Base-by-base conservation (phyloP, 2,888 invertebrate species). In the Heliconius cydno region DNA sequence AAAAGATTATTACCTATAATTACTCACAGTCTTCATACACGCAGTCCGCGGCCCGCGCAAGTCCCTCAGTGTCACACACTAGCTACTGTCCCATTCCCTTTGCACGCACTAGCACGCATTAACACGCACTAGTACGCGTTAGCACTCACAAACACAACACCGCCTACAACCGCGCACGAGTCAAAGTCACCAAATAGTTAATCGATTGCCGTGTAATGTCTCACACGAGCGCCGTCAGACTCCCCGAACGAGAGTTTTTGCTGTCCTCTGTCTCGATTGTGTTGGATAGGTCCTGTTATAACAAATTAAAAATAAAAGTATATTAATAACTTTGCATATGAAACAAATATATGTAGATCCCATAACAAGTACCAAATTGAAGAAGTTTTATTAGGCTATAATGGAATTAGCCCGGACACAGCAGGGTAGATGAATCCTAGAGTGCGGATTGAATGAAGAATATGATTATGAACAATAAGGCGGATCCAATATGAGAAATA, bases 1-100 rank as follows among this genome's bases (percentile, higher is more conserved):
- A 80, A 83, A 82, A 78, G 88, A 85, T 86, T 87, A 89, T 85
- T 87, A 86, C 86, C 84, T 89, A 88, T 12, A 89, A 85, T 89
- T 91, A 91, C 86, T 92, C 90, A 92, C 93, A 93, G 93, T 93
- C 92, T 93, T 93, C 86, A 83, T 87, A 87, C 86, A 57, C 65
- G 75, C 71, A 66, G 30, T 34, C 52, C 65, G 71, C 68, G 68
- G 68, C 68, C 68, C 38, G 68, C 38, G 68, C 68, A 41, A 41
- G n/a, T 68, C 38, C 38, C 38, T 46, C 68, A 84, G 82, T 82
- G 84, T 84, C 83, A 80, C 60, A 82, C 85, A 84, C 85, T 83
- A 78, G n/a, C 68, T n/a, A 68, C n/a, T n/a, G 41, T 68, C n/a
- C 15, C n/a, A 12, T 38, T 34, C 22, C 67, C 67, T 22, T 34